phyloP scores from a whole-genome alignment of 2,113 vertebrate genomes.

The Brevimyrus niger region DNA sequence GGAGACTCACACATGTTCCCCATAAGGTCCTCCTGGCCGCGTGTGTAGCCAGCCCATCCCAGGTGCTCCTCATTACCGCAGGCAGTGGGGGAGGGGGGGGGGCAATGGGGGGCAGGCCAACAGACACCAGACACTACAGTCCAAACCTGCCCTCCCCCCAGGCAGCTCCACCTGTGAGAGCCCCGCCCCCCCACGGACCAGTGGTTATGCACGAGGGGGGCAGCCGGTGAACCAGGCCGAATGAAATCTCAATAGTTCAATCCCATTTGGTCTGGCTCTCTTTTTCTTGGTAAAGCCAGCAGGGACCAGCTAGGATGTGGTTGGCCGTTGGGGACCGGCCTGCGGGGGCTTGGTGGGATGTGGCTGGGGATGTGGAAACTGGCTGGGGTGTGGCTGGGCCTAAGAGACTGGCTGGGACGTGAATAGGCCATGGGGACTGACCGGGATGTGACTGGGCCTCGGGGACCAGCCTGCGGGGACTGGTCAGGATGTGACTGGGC shows the following conservation, averaged over 20 bases:
- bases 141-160: not conserved
- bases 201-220: not conserved
- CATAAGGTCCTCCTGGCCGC: conserved; percentile 34
- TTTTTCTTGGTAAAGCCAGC: too few relatives aligned
- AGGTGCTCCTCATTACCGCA: conserved; percentile 16
- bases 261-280: too few relatives aligned
- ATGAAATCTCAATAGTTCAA: not conserved
- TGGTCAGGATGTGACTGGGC: not conserved
- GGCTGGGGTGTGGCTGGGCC: not conserved
- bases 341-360: not conserved
- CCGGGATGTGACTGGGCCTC: not conserved
- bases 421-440: not conserved
- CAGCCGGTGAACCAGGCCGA: not conserved
- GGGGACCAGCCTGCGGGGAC: not conserved
- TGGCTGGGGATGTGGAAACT: too few relatives aligned
- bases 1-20: conserved; percentile 36
- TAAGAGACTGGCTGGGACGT: not conserved
- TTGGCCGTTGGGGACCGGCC: not conserved
- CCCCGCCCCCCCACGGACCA: not conserved
- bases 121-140: conserved; percentile 13
- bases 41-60: conserved; percentile 28
- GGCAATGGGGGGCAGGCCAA: not conserved
- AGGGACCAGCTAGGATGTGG: not conserved
- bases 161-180: not conserved
- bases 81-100: not conserved